Conservation (phyloP, 2,888 invertebrate genomes). For the Calameuta filiformis region DNA sequence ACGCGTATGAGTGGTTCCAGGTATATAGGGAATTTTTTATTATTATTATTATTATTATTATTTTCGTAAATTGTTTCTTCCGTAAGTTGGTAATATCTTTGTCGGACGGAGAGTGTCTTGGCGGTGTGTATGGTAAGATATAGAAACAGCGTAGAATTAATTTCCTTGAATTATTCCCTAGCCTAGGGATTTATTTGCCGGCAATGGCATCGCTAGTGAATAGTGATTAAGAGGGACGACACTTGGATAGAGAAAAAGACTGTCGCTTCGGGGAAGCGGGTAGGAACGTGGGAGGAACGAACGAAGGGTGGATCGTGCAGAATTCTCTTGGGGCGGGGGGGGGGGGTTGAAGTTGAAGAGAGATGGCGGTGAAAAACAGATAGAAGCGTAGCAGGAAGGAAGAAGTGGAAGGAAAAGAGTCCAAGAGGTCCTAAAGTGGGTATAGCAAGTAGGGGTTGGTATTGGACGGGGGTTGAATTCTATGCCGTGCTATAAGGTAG, state of each 20-base stretch:
- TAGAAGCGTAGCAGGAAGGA: slow-evolving; percentile 22
- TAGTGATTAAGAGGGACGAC: slow-evolving; percentile 48
- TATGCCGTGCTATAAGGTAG: no score
- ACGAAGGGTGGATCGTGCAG: slow-evolving; percentile 9
- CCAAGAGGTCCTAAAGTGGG: slow-evolving; percentile 1
- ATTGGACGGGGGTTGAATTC: slow-evolving; percentile 13
- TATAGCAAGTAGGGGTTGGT: slow-evolving; percentile 12
- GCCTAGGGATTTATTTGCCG: background rate
- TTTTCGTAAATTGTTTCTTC: no score
- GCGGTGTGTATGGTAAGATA: no score
- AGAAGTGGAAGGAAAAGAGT: slow-evolving; percentile 14
- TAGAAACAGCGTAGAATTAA: no score
- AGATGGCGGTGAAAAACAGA: slow-evolving; percentile 19
- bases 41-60: no score
- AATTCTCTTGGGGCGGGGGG: slow-evolving; percentile 4
- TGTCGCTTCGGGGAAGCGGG: slow-evolving; percentile 22
- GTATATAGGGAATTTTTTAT: no score
- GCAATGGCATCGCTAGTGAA: slow-evolving; percentile 27
- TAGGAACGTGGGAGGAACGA: slow-evolving; percentile 23
- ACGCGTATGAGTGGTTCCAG: no score
- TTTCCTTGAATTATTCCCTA: no score
- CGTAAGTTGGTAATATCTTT: no score
- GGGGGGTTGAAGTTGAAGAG: slow-evolving; percentile 18
- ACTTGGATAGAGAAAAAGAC: slow-evolving; percentile 32
- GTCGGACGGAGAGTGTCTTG: no score